Evolutionary conservation across 2,113 vertebrate genomes (phyloP), one percentile per base, ranked within the genome.

Genomic region (Burhinus bistriatus): DNA sequence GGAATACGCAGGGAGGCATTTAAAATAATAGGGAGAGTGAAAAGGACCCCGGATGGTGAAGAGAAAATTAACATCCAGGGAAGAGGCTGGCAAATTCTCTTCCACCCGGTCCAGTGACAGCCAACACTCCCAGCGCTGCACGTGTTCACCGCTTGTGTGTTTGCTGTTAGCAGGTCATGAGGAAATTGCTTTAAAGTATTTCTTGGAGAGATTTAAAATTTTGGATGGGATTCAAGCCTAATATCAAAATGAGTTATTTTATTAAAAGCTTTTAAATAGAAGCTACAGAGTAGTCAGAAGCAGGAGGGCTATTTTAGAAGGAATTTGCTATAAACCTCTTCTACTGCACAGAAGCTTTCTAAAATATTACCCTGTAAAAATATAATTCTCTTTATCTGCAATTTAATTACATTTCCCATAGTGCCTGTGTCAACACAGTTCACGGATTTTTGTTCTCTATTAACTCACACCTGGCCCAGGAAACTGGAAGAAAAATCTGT

Each of bases 241-340:
- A 97, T 98, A 97, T 95, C 93, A 77, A 87, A 97, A 97, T 97
- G 97, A 97, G 94, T 96, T 82, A 91, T 97, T 97, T 98, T 95
- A 97, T 97, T 96, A 98, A 97, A 97, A 96, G 90, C 93, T 95
- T 97, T 97, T 97, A 96, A 97, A 96, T 96, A 94, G 91, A 92
- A 88, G 86, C 90, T 70, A 82, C 26, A 36, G 87, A 62, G 62
- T 76, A 68, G 80, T 86, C 52, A 11, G 93, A 91, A 82, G 68
- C 89, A 87, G 89, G 90, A 94, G 85, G 42, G 92, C 64, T 89
- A 55, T 97, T 97, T 94, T 87, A 83, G 83, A 75, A 88, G 94
- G 94, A 94, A 96, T 97, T 97, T 95, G 85, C 90, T 91, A 72
- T 96, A 97, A 98, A 97, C 65, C 82, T 95, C 90, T 91, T 83